phyloP scores from a whole-genome alignment of 2,797 vertebrate species.

The Hemitrygon akajei region DNA sequence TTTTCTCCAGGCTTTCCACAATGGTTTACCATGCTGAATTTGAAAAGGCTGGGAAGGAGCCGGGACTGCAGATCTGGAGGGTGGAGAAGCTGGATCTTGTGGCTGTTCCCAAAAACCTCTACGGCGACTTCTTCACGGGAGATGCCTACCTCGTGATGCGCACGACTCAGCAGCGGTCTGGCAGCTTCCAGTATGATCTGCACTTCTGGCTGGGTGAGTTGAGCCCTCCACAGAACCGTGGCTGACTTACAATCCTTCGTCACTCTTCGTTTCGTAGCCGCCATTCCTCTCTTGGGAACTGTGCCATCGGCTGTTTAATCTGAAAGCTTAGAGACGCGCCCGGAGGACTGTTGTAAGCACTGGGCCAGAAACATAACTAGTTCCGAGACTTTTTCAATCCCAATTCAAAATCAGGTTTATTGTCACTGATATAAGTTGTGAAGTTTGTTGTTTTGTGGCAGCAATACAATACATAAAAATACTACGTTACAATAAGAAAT shows the following conservation, averaged over 20 bases:
- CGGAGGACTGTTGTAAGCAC: background rate
- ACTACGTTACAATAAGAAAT: too few species aligned
- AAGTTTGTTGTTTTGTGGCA: too few species aligned
- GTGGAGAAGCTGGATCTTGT: slow-evolving; percentile 92
- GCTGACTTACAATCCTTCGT: background rate
- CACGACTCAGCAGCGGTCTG: slow-evolving; percentile 82
- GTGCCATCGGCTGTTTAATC: background rate
- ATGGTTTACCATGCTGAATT: slow-evolving; percentile 91
- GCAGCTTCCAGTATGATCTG: slow-evolving; percentile 85
- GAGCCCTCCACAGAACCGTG: background rate
- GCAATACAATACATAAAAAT: too few species aligned
- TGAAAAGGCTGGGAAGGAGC: slow-evolving; percentile 73
- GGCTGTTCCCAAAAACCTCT: slow-evolving; percentile 77
- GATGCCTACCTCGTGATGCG: slow-evolving; percentile 90
- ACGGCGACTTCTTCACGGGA: slow-evolving; percentile 86
- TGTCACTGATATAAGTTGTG: too few species aligned
- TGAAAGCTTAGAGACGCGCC: background rate
- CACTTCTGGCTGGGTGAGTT: slow-evolving; percentile 90
- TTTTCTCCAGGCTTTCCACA: slow-evolving; percentile 48
- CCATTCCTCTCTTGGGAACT: background rate
- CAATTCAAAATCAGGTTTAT: background rate
- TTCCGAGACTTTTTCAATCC: background rate
- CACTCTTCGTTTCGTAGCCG: background rate
- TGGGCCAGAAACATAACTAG: background rate
- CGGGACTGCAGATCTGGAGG: slow-evolving; percentile 93